Evolutionary conservation across 2,113 vertebrate genomes (phyloP).

Genomic region (Protobothrops mucrosquamatus): DNA sequence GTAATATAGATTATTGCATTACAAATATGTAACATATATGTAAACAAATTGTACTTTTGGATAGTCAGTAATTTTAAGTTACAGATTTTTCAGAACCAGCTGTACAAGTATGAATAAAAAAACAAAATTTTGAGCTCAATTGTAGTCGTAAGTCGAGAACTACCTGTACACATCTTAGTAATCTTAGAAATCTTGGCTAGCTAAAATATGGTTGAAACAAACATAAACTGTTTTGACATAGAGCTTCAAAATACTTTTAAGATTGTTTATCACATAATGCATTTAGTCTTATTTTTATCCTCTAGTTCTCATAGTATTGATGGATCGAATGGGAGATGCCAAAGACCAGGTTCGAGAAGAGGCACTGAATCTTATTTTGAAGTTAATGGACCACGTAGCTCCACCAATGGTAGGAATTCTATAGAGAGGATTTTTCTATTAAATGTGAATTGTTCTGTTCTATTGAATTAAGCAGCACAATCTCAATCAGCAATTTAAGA

Average conservation of each 20-base stretch:
- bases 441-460: background rate
- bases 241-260: background rate
- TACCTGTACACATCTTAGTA: background rate
- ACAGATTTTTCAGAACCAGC: background rate
- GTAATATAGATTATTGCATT: too few relatives aligned
- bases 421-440: background rate
- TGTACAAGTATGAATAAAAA: background rate
- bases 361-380: constrained; percentile 86
- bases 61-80: background rate
- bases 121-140: background rate
- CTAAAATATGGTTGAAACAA: background rate
- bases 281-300: background rate
- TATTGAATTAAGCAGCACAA: background rate
- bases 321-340: constrained; percentile 91
- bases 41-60: too few relatives aligned
- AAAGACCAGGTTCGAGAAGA: constrained; percentile 97
- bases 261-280: background rate
- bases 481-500: background rate
- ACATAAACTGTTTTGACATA: background rate
- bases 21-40: too few relatives aligned
- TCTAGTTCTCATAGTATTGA: constrained; percentile 83
- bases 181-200: background rate
- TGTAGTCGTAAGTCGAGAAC: background rate
- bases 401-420: constrained; percentile 81
- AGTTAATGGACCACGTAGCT: constrained; percentile 85